Percentiles rank a stretch among this genome's conserved stretches.
Conservation (phyloP, 2,113 vertebrate species). For the Argyrosomus japonicus region DNA sequence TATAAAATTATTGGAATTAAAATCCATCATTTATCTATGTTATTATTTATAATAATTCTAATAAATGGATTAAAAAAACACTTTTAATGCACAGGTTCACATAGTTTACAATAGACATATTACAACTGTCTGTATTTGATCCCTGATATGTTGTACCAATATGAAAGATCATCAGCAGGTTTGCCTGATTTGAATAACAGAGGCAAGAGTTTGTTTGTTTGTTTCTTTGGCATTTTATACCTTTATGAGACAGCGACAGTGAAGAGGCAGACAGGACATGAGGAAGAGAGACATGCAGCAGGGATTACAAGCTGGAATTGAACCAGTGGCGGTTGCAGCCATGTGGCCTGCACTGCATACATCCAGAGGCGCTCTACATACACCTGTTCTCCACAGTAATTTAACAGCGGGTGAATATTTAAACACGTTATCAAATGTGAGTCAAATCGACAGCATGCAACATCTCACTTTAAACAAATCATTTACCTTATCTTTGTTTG, state of each 20-base stretch:
- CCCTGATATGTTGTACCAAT: not conserved
- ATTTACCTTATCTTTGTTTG: not conserved
- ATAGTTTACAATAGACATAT: not conserved
- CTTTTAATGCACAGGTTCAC: not conserved
- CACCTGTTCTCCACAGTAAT: not conserved
- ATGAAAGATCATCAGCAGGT: not conserved
- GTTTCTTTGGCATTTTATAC: too few relatives aligned
- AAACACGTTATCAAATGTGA: too few relatives aligned
- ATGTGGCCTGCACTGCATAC: too few relatives aligned
- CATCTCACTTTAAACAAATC: not conserved
- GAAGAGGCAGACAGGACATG: too few relatives aligned
- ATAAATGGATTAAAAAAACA: too few relatives aligned
- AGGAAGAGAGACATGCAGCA: too few relatives aligned
- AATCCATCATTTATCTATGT: not conserved
- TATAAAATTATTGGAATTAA: not conserved
- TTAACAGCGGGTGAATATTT: not conserved
- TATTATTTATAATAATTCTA: too few relatives aligned
- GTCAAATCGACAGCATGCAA: not conserved
- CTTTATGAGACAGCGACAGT: too few relatives aligned
- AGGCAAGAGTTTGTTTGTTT: too few relatives aligned
- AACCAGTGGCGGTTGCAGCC: too few relatives aligned
- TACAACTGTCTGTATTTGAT: not conserved
- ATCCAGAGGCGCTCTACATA: not conserved
- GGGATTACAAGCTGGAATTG: too few relatives aligned
- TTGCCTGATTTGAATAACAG: not conserved